These are phyloP conservation scores for Physocephala rufipes DNA, from an alignment of 2,888 invertebrate species.

Conservation along the genomic window DNA sequence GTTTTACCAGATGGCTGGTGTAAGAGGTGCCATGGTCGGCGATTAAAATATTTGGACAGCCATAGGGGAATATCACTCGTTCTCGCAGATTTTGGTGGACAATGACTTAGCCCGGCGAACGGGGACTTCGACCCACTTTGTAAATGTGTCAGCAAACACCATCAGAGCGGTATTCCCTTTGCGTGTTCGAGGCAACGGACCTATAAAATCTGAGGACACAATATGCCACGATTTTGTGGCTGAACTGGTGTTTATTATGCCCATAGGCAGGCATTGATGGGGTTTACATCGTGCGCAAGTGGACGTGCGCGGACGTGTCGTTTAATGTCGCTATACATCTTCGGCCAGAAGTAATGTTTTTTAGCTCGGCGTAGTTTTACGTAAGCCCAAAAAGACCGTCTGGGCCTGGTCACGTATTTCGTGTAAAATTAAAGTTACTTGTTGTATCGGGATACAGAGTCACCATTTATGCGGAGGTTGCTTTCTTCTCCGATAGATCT, in stretches of 20 bases:
- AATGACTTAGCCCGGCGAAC: background rate
- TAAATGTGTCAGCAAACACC: background rate
- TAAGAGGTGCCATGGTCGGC: background rate
- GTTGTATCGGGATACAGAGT: background rate
- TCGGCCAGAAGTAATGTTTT: too few relatives aligned
- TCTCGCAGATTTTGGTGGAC: background rate
- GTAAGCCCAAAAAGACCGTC: background rate
- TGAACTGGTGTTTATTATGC: background rate
- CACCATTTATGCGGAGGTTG: background rate
- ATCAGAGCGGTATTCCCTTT: too few relatives aligned
- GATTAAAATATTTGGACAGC: constrained; percentile 5
- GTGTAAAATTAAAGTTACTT: background rate
- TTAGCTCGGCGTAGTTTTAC: background rate
- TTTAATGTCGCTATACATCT: background rate
- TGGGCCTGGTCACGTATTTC: background rate
- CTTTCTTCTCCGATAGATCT: background rate
- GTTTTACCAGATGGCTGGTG: background rate
- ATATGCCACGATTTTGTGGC: background rate
- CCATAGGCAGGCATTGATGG: background rate
- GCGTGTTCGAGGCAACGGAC: too few relatives aligned
- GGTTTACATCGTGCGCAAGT: background rate
- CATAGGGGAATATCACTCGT: background rate
- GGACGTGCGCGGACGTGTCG: background rate
- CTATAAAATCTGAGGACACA: too few relatives aligned
- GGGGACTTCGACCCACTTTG: background rate